Evolutionary conservation across 2,888 invertebrate species (phyloP), one percentile per base, ranked within the genome.

Genomic region (Corbicula japonica): DNA sequence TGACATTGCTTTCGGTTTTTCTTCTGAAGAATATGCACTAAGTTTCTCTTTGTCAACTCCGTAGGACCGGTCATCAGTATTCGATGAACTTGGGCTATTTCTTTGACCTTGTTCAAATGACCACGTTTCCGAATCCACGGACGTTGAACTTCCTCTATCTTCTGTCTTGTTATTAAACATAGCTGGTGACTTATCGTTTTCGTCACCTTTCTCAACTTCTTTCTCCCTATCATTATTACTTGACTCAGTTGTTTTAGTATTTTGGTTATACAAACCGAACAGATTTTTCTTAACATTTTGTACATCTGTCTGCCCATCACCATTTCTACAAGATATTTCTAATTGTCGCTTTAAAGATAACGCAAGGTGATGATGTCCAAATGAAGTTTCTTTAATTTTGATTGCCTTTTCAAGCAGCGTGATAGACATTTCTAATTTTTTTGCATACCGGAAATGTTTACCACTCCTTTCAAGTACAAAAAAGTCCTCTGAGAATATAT

Each of bases 401-500:
- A 77, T 21, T 8, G 77, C 72, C 50, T 58, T 41, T 30, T 68
- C 10, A 18, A 72, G 54, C 5, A 62, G 38, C 15, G 35, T 32
- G n/a, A 77, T 63, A 5, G 77, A 66, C n/a, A 41, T 48, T 8
- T 38, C 23, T 28, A 69, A 26, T 0, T 58, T 30, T 30, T 41
- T 38, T 3, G 1, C 60, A 34, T 72, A 77, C 41, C 73, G 61
- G 23, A 35, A 73, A 56, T 72, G 38, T 44, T 72, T 72, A 8
- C 68, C 77, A 38, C 73, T 54, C 38, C 58, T 68, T 23, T 77
- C 68, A 28, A 77, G 48, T 12, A 77, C 73, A 44, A 73, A 77
- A 3, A 38, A 62, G 50, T 73, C 68, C 32, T 46, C 4, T 30
- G 35, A 28, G 21, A 38, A 28, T n/a, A 63, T 41, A 32, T 26